phyloP scores from a whole-genome alignment of 2,113 vertebrate species.

The Eira barbara region DNA sequence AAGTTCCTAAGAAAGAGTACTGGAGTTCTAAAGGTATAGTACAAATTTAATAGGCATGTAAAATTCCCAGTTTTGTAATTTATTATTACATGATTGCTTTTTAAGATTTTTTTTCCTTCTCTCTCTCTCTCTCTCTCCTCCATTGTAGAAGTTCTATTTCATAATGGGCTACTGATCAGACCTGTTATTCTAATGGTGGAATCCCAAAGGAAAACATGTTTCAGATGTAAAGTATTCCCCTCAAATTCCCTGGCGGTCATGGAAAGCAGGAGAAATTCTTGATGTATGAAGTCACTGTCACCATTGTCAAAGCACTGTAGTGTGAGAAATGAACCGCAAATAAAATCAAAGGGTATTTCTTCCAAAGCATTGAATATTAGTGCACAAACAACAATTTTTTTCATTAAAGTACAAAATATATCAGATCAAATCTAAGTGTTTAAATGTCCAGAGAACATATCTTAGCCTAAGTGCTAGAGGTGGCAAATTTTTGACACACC shows the following conservation, averaged over 20 bases:
- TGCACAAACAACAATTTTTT: conserved; percentile 60
- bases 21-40: background rate
- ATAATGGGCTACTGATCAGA: conserved; percentile 84
- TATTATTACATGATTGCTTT: conserved; percentile 31
- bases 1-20: conserved; percentile 44
- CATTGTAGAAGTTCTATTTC: conserved; percentile 68
- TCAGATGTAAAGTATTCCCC: conserved; percentile 85
- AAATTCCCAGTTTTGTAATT: conserved; percentile 40
- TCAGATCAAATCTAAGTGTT: conserved; percentile 21
- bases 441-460: background rate
- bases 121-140: conserved; percentile 68
- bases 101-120: conserved; percentile 69
- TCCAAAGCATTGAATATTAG: conserved; percentile 72
- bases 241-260: conserved; percentile 81
- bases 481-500: background rate
- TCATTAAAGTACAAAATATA: conserved; percentile 24
- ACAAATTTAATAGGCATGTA: background rate
- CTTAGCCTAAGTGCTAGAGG: background rate
- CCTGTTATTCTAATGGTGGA: conserved; percentile 84
- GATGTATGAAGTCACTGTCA: conserved; percentile 88
- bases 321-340: conserved; percentile 87
- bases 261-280: conserved; percentile 82
- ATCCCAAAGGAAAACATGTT: conserved; percentile 85
- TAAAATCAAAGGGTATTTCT: conserved; percentile 78
- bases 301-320: conserved; percentile 84